Conservation (phyloP, 2,113 vertebrate genomes). For the Gallinago jamesoni region DNA sequence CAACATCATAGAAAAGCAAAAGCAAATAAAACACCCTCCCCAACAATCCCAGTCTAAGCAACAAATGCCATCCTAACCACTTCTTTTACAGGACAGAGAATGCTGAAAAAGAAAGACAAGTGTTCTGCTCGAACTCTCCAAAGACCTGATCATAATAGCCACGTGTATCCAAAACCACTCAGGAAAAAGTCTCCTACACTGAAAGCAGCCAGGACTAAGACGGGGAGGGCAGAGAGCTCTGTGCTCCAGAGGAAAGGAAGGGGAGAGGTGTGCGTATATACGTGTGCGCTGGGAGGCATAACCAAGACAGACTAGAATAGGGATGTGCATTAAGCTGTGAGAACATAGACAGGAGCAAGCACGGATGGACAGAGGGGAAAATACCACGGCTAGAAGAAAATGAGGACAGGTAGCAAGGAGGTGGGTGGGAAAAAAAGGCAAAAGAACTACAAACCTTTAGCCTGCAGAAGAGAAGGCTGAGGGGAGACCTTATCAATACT, state of each 20-base stretch:
- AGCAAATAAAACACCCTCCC: not conserved
- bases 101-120: not conserved
- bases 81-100: not conserved
- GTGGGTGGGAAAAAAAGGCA: not conserved
- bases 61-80: not conserved
- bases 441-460: no score
- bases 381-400: rapidly evolving
- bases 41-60: no score
- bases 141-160: not conserved
- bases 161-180: no score
- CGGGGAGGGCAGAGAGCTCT: not conserved
- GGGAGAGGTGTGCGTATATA: rapidly evolving
- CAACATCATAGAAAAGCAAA: not conserved
- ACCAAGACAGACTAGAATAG: rapidly evolving
- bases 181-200: rapidly evolving
- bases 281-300: rapidly evolving
- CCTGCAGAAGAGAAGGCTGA: no score
- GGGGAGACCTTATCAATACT: no score
- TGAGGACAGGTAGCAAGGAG: not conserved
- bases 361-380: rapidly evolving
- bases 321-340: rapidly evolving
- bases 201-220: not conserved
- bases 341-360: not conserved
- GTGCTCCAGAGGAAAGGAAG: no score
- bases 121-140: not conserved